Base-by-base conservation (phyloP, 2,113 vertebrate species). In the Siniperca chuatsi region DNA sequence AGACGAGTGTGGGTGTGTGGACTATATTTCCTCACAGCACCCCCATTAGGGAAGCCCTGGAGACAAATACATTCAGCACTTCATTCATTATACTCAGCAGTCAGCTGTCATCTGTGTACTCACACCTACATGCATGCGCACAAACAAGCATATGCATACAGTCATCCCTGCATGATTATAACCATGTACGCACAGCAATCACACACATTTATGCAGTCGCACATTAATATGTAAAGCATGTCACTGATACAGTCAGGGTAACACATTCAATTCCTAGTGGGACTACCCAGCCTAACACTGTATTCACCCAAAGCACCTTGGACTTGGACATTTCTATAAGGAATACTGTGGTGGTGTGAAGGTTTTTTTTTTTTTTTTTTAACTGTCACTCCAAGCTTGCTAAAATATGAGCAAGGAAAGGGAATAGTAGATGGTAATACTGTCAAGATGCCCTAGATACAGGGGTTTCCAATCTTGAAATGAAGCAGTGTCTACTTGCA, bases 31-130 rank as follows among this genome's bases (percentile, higher is more conserved):
- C 83, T 86, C 77, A 87, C 75, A 87, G 78, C 71, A 54, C 46
- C 84, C 62, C 80, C 85, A 92, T 93, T 92, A 92, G 90, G 11
- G 66, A 67, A 75, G 75, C 91, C 85, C 89, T 82, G 72, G 89
- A 93, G 94, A 91, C 71, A 88, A 87, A 90, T 88, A 78, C 87
- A 84, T 87, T 91, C 88, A 92, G 83, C 92, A 93, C 91, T 87
- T 90, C 91, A 93, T 93, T 91, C 76, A 91, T 94, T 92, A 91
- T 74, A 75, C 66, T 75, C 64, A 79, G 81, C 60, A 75, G 78
- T 89, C 82, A 87, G 83, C 83, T 92, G 92, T 92, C 91, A 88
- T 85, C 82, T 83, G 82, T 72, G 50, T 46, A 77, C 80, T 81
- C 75, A 75, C 81, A 74, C 58, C 57, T 57, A 60, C 67, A 79